phyloP scores from a whole-genome alignment of 2,888 invertebrate genomes.

The Tenthredo amoena region DNA sequence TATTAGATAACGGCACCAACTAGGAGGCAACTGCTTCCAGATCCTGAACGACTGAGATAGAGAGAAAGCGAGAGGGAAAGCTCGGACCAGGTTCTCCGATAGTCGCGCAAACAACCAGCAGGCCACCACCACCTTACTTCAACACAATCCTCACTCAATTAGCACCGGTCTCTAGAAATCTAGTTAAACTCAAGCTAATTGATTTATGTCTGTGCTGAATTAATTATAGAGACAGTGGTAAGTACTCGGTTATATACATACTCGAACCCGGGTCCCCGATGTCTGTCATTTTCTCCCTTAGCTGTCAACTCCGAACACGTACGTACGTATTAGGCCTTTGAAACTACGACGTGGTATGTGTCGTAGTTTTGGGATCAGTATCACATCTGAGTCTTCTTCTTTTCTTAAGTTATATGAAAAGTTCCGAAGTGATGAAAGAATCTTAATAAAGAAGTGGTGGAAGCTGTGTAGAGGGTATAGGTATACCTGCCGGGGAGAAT shows the following conservation, averaged over 20 bases:
- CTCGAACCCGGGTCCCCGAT: neutral
- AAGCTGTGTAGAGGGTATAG: neutral
- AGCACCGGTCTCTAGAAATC: conserved; percentile 53
- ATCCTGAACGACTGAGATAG: neutral
- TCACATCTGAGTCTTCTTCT: neutral
- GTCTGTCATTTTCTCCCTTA: neutral
- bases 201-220: conserved; percentile 54
- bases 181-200: conserved; percentile 55
- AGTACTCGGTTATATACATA: conserved; percentile 8
- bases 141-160: conserved; percentile 54
- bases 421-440: neutral
- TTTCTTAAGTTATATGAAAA: neutral
- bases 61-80: neutral
- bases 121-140: conserved; percentile 15
- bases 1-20: neutral
- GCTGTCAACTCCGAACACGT: neutral
- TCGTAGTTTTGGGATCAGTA: neutral
- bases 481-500: neutral
- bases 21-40: neutral
- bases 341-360: neutral
- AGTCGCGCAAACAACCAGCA: conserved; percentile 51
- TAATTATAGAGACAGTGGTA: conserved; percentile 50
- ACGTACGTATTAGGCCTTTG: neutral
- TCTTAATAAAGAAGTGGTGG: neutral
- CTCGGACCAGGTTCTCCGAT: conserved; percentile 15